Evolutionary conservation across 2,888 invertebrate genomes (phyloP), one percentile per base, ranked within the genome.

Genomic region (Rhodophaea formosa): DNA sequence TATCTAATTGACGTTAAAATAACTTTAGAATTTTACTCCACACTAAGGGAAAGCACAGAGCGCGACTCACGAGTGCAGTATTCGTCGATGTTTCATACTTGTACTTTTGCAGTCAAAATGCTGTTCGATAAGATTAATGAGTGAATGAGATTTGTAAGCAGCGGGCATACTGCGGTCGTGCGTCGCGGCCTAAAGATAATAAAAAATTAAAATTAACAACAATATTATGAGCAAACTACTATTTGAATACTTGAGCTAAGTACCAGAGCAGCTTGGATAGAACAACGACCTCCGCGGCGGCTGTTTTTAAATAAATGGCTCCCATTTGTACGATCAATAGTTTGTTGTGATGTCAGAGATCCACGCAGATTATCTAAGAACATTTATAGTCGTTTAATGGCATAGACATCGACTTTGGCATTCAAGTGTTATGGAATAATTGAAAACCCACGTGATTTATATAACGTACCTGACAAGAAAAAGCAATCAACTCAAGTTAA

Each of bases 361-460:
- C 86, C 78, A 81, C 75, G 69, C 77, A 70, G 77, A 74, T 73
- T 74, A 79, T 70, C 79, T 75, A 75, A 79, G 75, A 77, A 79
- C 75, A 75, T 76, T 75, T 77, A 82, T 77, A 84, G 79, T 84
- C 83, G 79, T 77, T 80, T 65, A 83, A 86, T 86, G 86, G 90
- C 88, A 82, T 82, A 79, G 83, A 88, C 81, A 81, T 88, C 84
- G 80, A 90, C 90, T 90, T 90, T 91, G 90, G 90, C 89, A 89
- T 90, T 82, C 72, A 76, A 84, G 79, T 85, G 77, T 85, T 79
- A 80, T 75, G 82, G 79, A 78, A 65, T 62, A 64, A 65, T 68
- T 62, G 66, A 63, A 62, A 68, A 63, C 58, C 60, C 53, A 60
- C 58, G 59, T 52, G 65, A 63, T 61, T 63, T 65, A 54, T 59